Evolutionary conservation across 2,113 vertebrate genomes (phyloP), one percentile per base, ranked within the genome.

Genomic region (Chloebia gouldiae): DNA sequence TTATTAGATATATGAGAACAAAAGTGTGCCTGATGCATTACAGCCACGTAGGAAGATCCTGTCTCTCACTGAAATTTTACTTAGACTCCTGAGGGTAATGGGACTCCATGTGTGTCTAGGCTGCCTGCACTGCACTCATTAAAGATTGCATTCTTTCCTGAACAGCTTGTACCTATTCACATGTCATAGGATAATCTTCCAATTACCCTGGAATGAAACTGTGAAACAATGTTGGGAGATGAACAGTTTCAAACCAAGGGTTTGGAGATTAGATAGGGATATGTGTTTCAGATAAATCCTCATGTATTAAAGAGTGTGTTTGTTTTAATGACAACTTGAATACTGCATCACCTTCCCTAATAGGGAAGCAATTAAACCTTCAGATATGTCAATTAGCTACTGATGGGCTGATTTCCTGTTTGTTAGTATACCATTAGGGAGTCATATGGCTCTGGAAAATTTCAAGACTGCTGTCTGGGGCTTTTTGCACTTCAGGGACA

Each of bases 331-430:
- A 93, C 92, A 86, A 81, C 79, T 23, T 78, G 64, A 97, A 94
- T 90, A 82, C 86, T 91, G 90, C 92, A 88, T 95, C 97, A 97
- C 97, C 97, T 98, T 83, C 64, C 59, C 87, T 97, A 98, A 97
- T 90, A 97, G 91, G 96, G 95, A 97, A 97, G 96, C 96, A 96
- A 96, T 98, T 97, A 97, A 98, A 97, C 84, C 13, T 81, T 98
- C 97, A 96, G 93, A 93, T 96, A 88, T 93, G 95, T 97, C 96
- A 96, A 97, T 98, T 97, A 97, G 75, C 78, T 81, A 95, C 80
- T 91, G 90, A 98, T 96, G 81, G 96, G 81, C 89, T 95, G 92
- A 93, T 97, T 98, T 97, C 91, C 94, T 97, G 89, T 92, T 96
- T 95, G 68, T 96, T 97, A 97, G 92, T 84, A 24, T 76, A 88